Evolutionary conservation across 2,113 vertebrate genomes (phyloP), one percentile per base, ranked within the genome.

Genomic region (Anas platyrhynchos): DNA sequence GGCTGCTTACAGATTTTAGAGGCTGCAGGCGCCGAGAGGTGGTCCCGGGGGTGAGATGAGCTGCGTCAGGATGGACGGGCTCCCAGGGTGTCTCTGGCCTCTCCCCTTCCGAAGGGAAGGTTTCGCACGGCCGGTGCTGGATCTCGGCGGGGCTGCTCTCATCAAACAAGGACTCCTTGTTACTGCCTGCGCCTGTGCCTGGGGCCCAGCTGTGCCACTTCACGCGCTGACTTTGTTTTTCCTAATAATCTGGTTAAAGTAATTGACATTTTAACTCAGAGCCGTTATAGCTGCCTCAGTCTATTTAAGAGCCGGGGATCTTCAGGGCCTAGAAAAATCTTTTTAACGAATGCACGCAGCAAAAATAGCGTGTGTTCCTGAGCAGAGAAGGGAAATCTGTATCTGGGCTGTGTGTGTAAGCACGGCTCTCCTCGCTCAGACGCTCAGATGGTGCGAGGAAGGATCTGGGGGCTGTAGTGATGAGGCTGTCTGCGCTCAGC

Each of bases 211-310:
- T 94, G 92, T 66, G 96, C 92, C 5, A 3, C 83, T 26, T 17
- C 46, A 1, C 76, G 3, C 78, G 18, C 78, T 12, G 32, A 86
- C 91, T 82, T 93, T 1, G 72, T 48, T 96, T 95, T 88, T 91
- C 95, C 91, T 67, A 62, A 88, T 96, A 94, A 97, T 96, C 89
- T 75, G 94, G 88, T 96, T 96, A 88, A 95, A 97, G 94, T 77
- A 94, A 96, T 96, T 95, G 95, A 69, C 94, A 72, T 96, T 97
- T 96, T 92, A 92, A 93, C 91, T 96, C 50, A 0, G 74, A 87
- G 86, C 92, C 8, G 2, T 55, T 18, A 4, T 14, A 84, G 72
- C 94, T 82, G 88, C 87, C 93, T 94, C 84, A 5, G 63, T 90
- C 94, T 95, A 12, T 82, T 92, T 76, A 68, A 62, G 88, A 93